Base-by-base conservation (phyloP, 2,888 invertebrate genomes). In the Agrochola macilenta region DNA sequence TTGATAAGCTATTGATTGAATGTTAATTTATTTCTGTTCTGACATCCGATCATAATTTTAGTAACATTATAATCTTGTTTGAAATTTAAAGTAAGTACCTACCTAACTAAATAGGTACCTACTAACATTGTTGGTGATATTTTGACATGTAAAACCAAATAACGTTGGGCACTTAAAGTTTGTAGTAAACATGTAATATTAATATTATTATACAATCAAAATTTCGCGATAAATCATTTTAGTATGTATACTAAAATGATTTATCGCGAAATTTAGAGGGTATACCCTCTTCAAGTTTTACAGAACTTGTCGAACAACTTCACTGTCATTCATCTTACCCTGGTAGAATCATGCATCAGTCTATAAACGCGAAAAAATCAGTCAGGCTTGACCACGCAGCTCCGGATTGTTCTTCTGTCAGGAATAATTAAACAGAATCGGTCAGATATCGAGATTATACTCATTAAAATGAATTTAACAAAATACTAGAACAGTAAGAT, bases 311-410 rank as follows among this genome's bases (percentile, higher is more conserved):
- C 78, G 74, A 81, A 82, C 69, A 82, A 65, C 80, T 73, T 52
- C 23, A 23, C 3, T 20, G 23, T 23, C 52, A 85, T 84, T 65
- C 79, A 73, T 83, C 83, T 72, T 87, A 89, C 89, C 89, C 90
- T 90, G 89, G 87, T 89, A 82, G 82, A 84, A 89, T 89, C 76
- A 87, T 88, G 88, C 89, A 80, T 80, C 76, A 82, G 76, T 84
- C 76, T 78, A 64, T 68, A 78, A 72, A 75, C 72, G 65, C 66
- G 69, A 63, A 72, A 71, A 76, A 69, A 61, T 70, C 74, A 82
- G 72, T 85, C 83, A 26, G 74, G 57, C 61, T 63, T 64, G 78
- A 71, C 63, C 30, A 61, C 72, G 73, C 63, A 46, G 69, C 35
- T 80, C 74, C 75, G 69, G 54, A 43, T 65, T 69, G 35, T 63